A percentile compares a stretch with the other conserved stretches of the same genome.
Conservation (phyloP, 2,797 vertebrate genomes). For the Lemur catta region DNA sequence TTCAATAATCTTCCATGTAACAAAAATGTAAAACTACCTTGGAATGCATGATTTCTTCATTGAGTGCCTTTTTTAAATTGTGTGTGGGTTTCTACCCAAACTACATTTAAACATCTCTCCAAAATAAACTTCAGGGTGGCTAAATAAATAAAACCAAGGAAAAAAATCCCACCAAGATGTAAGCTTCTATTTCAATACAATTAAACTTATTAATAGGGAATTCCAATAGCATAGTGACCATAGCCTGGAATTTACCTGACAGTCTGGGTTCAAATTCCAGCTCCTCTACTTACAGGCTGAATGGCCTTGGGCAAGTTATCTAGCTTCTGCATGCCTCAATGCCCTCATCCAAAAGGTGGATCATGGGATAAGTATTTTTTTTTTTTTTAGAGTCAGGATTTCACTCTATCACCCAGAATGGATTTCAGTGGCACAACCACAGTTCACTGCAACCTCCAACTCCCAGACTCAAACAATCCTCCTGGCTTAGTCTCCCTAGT, state of each 20-base stretch:
- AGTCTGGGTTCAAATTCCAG: background rate
- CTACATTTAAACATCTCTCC: conserved; percentile 12
- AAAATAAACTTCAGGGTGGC: conserved; percentile 48
- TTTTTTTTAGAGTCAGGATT: background rate
- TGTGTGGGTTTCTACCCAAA: conserved; percentile 30
- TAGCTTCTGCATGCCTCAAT: background rate
- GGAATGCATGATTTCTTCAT: conserved; percentile 28
- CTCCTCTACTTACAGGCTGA: background rate
- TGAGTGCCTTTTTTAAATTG: conserved; percentile 11
- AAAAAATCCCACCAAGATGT: background rate
- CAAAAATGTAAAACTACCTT: conserved; percentile 20
- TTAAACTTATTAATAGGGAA: background rate
- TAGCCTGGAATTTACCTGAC: background rate
- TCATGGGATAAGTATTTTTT: background rate
- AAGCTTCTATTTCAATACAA: conserved; percentile 30
- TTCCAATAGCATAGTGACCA: background rate
- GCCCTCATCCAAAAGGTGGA: background rate
- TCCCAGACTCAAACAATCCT: background rate
- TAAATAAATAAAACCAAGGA: background rate
- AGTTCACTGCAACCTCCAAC: background rate
- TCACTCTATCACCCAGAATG: background rate
- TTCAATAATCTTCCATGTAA: conserved; percentile 9
- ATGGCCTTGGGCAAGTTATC: background rate
- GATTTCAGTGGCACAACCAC: background rate
- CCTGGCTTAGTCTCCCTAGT: background rate